These are phyloP conservation scores for Drosophila lacteicornis DNA, from an alignment of 1,140 invertebrate species.

Conservation along the genomic window DNA sequence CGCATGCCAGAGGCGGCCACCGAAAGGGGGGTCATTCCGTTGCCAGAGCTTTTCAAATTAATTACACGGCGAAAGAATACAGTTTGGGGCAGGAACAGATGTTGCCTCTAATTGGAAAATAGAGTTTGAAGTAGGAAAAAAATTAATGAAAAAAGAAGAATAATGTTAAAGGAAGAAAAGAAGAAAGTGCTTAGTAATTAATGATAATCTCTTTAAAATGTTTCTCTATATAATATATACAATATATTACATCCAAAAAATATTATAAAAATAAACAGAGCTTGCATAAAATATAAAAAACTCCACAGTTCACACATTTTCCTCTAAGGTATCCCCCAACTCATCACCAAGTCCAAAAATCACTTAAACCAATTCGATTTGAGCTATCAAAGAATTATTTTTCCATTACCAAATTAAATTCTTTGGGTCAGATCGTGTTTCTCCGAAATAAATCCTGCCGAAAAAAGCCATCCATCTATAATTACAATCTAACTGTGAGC, in stretches of 20 bases:
- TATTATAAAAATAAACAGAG: not conserved
- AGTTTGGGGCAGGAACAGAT: constrained; percentile 30
- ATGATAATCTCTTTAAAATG: no score
- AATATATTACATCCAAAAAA: not conserved
- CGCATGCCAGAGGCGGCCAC: constrained; percentile 49
- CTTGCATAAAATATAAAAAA: no score
- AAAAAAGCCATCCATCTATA: constrained; percentile 44
- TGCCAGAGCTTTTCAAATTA: constrained; percentile 51
- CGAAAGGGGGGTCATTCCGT: constrained; percentile 18
- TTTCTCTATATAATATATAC: not conserved
- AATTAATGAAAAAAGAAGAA: not conserved
- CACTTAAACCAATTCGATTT: not conserved
- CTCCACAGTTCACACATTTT: no score
- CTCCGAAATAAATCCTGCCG: constrained; percentile 22
- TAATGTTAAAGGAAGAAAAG: not conserved
- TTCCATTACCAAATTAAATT: constrained; percentile 21
- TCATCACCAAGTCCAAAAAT: not conserved
- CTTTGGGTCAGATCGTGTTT: constrained; percentile 26
- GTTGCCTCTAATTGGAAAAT: constrained; percentile 27
- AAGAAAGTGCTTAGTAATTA: not conserved
- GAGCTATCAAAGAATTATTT: not conserved
- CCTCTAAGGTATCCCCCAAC: not conserved
- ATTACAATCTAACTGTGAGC: constrained; percentile 48
- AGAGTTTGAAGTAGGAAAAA: not conserved
- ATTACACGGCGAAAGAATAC: constrained; percentile 29